A percentile compares a stretch with the other conserved stretches of the same genome.
Evolutionary conservation across 2,888 invertebrate species (phyloP).

Genomic region (Nebria brevicollis): DNA sequence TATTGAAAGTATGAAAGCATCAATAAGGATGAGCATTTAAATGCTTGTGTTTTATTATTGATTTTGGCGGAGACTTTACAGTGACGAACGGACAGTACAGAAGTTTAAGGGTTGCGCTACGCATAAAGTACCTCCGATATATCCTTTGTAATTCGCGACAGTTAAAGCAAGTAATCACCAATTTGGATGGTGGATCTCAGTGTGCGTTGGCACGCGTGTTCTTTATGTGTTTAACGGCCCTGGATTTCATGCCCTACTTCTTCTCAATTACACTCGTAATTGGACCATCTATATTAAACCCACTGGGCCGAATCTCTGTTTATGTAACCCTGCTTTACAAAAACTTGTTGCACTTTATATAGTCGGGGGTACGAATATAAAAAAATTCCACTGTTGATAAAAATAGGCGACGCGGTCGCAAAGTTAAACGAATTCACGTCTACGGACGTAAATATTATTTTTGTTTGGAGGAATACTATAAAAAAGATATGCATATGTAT

Average conservation of each 20-base stretch:
- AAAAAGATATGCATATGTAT: no score
- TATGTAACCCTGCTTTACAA: not conserved
- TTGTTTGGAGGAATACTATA: no score
- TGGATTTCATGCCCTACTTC: slow-evolving; percentile 36
- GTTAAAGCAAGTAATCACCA: slow-evolving; percentile 21
- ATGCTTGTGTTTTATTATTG: no score
- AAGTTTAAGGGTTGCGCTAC: not conserved
- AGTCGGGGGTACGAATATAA: no score
- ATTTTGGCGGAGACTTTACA: no score
- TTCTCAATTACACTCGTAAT: slow-evolving; percentile 39
- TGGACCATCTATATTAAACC: slow-evolving; percentile 27
- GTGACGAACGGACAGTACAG: no score
- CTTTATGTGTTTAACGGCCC: slow-evolving; percentile 32
- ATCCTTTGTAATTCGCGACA: slow-evolving; percentile 16
- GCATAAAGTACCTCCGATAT: slow-evolving; percentile 9
- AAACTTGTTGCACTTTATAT: not conserved
- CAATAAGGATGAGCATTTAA: no score
- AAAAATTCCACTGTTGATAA: no score
- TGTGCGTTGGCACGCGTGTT: slow-evolving; percentile 36
- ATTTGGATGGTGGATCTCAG: slow-evolving; percentile 13
- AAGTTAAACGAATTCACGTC: no score
- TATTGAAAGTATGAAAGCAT: no score
- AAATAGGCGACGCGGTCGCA: no score
- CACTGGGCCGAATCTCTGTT: not conserved
- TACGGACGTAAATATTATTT: no score